These are phyloP conservation scores for Trichopoda pennipes DNA, from an alignment of 2,888 invertebrate species.

Conservation along the genomic window DNA sequence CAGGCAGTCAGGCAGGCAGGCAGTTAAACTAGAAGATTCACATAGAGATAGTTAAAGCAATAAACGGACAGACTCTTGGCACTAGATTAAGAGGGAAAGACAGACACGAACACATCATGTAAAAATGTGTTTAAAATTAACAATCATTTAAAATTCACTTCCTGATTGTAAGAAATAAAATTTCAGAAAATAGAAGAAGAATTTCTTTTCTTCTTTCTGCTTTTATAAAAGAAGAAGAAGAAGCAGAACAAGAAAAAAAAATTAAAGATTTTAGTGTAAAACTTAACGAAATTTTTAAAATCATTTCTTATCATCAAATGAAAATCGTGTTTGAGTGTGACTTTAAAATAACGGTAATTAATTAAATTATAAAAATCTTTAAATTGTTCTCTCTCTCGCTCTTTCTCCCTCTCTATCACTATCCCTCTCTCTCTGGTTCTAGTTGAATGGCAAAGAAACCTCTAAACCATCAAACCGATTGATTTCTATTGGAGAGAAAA, in stretches of 20 bases:
- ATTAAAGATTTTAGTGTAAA: not conserved
- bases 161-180: constrained; percentile 61
- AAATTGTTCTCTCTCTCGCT: too few species aligned
- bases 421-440: too few species aligned
- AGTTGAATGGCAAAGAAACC: too few species aligned
- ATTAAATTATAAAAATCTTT: too few species aligned
- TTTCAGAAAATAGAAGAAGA: constrained; percentile 12
- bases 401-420: too few species aligned
- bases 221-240: too few species aligned
- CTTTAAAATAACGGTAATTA: constrained; percentile 18
- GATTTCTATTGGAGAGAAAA: too few species aligned
- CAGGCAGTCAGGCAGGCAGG: not conserved
- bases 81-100: not conserved
- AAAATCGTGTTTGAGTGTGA: constrained; percentile 52
- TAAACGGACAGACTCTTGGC: not conserved
- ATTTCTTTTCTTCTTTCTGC: not conserved
- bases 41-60: not conserved
- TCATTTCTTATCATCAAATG: constrained; percentile 30
- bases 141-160: constrained; percentile 67
- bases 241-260: not conserved
- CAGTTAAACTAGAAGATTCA: not conserved
- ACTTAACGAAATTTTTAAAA: not conserved
- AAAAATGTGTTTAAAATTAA: constrained; percentile 27
- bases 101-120: not conserved
- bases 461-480: too few species aligned